phyloP scores from a whole-genome alignment of 2,113 vertebrate genomes.

The Sterrhoptilus dennistouni region DNA sequence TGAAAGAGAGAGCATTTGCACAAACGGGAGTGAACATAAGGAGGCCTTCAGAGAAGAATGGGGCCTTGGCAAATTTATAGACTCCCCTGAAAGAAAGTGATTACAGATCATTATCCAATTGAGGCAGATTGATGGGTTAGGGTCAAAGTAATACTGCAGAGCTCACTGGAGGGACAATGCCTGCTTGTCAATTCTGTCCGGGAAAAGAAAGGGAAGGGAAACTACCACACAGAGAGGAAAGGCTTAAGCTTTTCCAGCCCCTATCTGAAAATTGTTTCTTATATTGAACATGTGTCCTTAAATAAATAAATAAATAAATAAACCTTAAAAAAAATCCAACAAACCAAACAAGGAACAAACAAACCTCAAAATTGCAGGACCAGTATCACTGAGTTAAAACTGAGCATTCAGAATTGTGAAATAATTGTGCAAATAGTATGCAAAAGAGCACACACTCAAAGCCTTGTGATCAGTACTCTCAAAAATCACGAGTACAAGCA shows the following conservation, averaged over 20 bases:
- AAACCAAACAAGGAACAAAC: no score
- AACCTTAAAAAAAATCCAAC: background rate
- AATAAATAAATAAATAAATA: no score
- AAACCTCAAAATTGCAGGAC: background rate
- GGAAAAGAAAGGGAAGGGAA: conserved; percentile 71
- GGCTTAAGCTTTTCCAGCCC: conserved; percentile 48
- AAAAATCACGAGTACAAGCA: background rate
- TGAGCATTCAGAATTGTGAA: background rate
- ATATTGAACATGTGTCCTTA: conserved; percentile 36
- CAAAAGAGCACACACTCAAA: background rate
- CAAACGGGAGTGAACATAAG: conserved; percentile 95
- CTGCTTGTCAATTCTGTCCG: conserved; percentile 85
- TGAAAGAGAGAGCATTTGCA: conserved; percentile 86
- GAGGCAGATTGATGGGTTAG: conserved; percentile 99
- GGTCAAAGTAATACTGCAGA: conserved; percentile 99
- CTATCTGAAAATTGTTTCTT: conserved; percentile 46
- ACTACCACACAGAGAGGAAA: conserved; percentile 69
- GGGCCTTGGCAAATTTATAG: conserved; percentile 95
- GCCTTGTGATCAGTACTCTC: background rate
- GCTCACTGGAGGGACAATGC: conserved; percentile 91
- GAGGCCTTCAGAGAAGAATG: conserved; percentile 94
- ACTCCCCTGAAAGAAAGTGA: conserved; percentile 99
- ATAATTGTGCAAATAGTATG: background rate
- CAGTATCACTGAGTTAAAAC: conserved; percentile 16
- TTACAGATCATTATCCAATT: conserved; percentile 99